Evolutionary conservation across 2,888 invertebrate genomes (phyloP), one percentile per base, ranked within the genome.

Genomic region (Mythimna lalbum): DNA sequence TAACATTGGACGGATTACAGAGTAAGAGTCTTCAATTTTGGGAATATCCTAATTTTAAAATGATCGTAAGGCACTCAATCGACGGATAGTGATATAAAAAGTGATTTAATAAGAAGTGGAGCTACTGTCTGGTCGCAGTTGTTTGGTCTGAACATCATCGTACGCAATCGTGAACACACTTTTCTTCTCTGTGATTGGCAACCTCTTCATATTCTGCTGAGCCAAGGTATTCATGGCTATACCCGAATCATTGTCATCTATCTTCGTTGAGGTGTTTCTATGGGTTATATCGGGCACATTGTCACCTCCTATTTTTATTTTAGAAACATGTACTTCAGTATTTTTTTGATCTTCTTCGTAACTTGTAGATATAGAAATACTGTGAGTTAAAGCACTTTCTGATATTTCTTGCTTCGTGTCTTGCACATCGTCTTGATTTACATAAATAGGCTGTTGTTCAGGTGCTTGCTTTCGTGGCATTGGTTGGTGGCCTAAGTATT

Each of bases 81-180:
- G 79, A 79, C 68, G 77, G 79, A 81, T 73, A 81, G 71, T 69
- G 68, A 81, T 82, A 71, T 79, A 75, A 73, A 73, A 74, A 79
- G 73, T 69, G 61, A 67, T 84, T 90, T 86, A 96, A 85, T 96
- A 95, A 43, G 98, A 97, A 56, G 98, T 98, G 9, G 98, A 97
- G 86, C 97, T 97, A 90, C 98, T 98, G 81, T 98, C 98, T 23
- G 98, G 97, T 87, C 98, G 95, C 67, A 98, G 95, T 89, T 98
- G 98, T 87, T 98, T 98, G 0, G 98, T 98, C 82, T 98, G 98
- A 86, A 99, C 98, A 88, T 98, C 98, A 88, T 98, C 98, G 89
- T 99, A 99, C 0, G 98, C 98, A 82, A 99, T 99, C 10, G 98
- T 98, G 89, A 99, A 99, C 39, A 99, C 97, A 90, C 98, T 99